phyloP scores from a whole-genome alignment of 2,888 invertebrate genomes.

The Arctia plantaginis region DNA sequence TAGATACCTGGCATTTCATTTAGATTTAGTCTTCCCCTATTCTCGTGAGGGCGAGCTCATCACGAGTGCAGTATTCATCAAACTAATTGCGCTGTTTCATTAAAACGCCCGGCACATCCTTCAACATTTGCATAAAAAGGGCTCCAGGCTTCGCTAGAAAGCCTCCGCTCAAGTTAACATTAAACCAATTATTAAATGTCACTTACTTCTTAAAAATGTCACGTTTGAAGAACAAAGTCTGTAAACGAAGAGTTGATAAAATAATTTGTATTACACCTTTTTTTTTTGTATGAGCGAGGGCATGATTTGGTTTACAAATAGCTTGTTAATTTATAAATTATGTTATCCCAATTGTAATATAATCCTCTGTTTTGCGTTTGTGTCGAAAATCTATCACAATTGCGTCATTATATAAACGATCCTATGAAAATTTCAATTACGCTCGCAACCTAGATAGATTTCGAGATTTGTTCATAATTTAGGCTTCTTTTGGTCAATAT shows the following conservation, averaged over 20 bases:
- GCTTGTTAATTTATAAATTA: background rate
- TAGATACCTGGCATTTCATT: conserved; percentile 59
- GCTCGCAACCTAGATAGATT: too few species aligned
- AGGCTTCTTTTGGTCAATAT: too few species aligned
- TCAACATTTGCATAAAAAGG: conserved; percentile 84
- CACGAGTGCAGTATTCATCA: conserved; percentile 77
- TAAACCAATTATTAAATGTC: conserved; percentile 75
- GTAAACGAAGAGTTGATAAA: conserved; percentile 33
- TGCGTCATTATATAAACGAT: too few species aligned
- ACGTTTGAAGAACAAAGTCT: conserved; percentile 60
- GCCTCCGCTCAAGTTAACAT: conserved; percentile 62
- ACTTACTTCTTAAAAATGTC: conserved; percentile 61
- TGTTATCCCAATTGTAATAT: background rate
- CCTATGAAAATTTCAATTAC: too few species aligned
- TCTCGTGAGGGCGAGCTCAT: conserved; percentile 58
- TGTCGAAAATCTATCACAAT: too few species aligned
- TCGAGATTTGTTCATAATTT: too few species aligned
- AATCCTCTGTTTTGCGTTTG: too few species aligned
- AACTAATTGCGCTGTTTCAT: conserved; percentile 82
- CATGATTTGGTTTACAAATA: background rate
- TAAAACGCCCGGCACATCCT: conserved; percentile 82
- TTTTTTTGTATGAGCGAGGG: conserved; percentile 6
- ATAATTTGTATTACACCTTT: conserved; percentile 1
- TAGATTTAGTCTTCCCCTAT: conserved; percentile 54
- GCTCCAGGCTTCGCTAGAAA: conserved; percentile 60